Evolutionary conservation across 2,797 vertebrate genomes (phyloP).

Genomic region (Sparus aurata): DNA sequence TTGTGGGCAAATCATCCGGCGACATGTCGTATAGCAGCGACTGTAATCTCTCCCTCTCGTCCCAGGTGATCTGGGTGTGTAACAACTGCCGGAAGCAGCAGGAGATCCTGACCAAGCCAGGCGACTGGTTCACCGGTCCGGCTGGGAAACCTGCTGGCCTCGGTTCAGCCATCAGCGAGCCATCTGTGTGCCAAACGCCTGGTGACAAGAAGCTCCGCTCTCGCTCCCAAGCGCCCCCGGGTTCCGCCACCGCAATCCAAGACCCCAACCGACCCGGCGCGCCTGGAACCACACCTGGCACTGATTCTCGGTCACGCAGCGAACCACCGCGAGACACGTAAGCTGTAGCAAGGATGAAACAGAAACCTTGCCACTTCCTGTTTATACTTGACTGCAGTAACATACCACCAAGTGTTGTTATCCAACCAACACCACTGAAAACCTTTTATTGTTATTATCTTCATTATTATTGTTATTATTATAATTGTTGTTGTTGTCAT

Average conservation of each 20-base stretch:
- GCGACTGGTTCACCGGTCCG: conserved; percentile 94
- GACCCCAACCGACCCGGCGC: conserved; percentile 81
- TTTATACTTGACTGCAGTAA: too few species aligned
- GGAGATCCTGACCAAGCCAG: conserved; percentile 97
- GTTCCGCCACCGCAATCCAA: conserved; percentile 85
- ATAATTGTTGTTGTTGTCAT: not conserved
- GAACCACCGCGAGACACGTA: conserved; percentile 97
- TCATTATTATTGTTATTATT: too few species aligned
- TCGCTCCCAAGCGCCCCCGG: conserved; percentile 91
- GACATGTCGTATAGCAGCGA: not conserved
- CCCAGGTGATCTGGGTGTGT: conserved; percentile 99
- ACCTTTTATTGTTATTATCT: too few species aligned
- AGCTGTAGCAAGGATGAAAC: conserved; percentile 39
- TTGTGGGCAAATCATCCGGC: not conserved
- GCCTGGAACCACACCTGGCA: conserved; percentile 84
- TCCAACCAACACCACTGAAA: not conserved
- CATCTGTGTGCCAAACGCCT: conserved; percentile 88
- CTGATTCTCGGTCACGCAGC: conserved; percentile 91
- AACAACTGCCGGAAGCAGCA: conserved; percentile 99
- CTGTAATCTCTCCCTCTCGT: conserved; percentile 19
- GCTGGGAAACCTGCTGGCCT: conserved; percentile 85
- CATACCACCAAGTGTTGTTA: not conserved
- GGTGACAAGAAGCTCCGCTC: conserved; percentile 94
- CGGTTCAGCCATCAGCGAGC: conserved; percentile 92
- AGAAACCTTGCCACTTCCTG: too few species aligned